Percentiles rank a stretch among this genome's conserved stretches.
Evolutionary conservation across 2,113 vertebrate genomes (phyloP).

Genomic region (Erpornis zantholeuca): DNA sequence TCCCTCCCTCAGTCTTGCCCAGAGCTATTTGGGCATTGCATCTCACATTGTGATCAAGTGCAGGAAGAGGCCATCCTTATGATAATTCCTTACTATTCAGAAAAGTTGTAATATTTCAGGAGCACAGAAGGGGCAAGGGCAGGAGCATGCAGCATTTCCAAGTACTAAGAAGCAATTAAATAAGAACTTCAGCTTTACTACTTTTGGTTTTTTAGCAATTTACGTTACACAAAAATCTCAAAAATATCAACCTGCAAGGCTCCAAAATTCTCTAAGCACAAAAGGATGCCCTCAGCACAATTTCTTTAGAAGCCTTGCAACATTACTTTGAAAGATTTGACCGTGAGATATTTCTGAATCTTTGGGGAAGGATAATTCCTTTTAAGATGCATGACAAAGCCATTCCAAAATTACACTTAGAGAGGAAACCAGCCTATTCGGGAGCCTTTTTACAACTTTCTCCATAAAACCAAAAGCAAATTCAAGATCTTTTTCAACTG

Average conservation of each 20-base stretch:
- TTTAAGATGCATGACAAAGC: neutral
- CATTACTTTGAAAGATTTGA: neutral
- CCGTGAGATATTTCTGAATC: neutral
- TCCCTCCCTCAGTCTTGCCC: neutral
- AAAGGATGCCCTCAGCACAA: neutral
- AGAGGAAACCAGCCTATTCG: neutral
- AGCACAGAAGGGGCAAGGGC: neutral
- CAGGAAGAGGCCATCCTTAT: neutral
- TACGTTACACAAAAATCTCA: neutral
- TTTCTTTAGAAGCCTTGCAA: neutral
- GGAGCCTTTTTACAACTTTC: neutral
- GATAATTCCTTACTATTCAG: neutral
- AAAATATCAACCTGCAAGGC: neutral
- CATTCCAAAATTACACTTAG: neutral
- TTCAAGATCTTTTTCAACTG: neutral
- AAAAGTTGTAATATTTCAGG: neutral
- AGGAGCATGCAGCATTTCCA: neutral
- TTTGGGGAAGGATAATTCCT: neutral
- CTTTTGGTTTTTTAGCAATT: neutral
- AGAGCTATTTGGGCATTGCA: neutral
- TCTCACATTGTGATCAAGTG: neutral
- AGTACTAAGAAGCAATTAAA: neutral
- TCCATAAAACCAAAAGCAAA: neutral
- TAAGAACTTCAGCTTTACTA: neutral
- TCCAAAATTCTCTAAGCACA: neutral